phyloP scores from a whole-genome alignment of 2,888 invertebrate genomes.

The Spodoptera littoralis region DNA sequence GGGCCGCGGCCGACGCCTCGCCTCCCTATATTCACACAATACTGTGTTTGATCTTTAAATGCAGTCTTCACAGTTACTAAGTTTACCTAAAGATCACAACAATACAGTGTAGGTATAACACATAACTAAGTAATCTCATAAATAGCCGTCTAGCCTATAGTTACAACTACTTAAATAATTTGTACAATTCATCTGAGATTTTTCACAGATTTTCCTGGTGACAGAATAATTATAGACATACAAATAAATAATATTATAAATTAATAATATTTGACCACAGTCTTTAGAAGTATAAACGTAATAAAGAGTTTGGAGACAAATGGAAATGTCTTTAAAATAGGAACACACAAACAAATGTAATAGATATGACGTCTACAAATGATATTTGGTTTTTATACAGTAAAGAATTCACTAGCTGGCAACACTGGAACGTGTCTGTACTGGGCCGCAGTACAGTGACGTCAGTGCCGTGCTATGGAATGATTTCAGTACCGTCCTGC shows the following conservation, averaged over 20 bases:
- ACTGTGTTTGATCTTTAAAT: conserved; percentile 80
- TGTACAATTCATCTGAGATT: conserved; percentile 85
- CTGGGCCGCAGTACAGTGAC: conserved; percentile 60
- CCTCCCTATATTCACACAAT: conserved; percentile 60
- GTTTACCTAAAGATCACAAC: conserved; percentile 84
- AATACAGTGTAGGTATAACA: conserved; percentile 79
- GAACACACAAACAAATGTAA: conserved; percentile 78
- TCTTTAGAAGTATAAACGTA: conserved; percentile 82
- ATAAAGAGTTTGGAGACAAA: conserved; percentile 69
- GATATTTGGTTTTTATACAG: conserved; percentile 79
- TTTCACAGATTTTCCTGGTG: conserved; percentile 75
- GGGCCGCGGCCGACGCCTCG: conserved; percentile 9
- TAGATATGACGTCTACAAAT: conserved; percentile 67
- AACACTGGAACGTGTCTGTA: conserved; percentile 57
- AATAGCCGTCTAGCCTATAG: conserved; percentile 81
- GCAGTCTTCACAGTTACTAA: conserved; percentile 82
- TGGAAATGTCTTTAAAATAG: conserved; percentile 83
- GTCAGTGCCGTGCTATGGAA: conserved; percentile 72
- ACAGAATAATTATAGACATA: conserved; percentile 81
- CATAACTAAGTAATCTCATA: conserved; percentile 87
- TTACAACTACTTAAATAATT: conserved; percentile 83
- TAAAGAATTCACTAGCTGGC: conserved; percentile 61
- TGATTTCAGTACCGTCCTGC: conserved; percentile 72
- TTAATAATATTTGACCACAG: conserved; percentile 85
- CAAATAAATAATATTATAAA: conserved; percentile 87